Evolutionary conservation across 92 coral and sea anemone genomes (phyloP).

Genomic region (Zoanthus sociatus): DNA sequence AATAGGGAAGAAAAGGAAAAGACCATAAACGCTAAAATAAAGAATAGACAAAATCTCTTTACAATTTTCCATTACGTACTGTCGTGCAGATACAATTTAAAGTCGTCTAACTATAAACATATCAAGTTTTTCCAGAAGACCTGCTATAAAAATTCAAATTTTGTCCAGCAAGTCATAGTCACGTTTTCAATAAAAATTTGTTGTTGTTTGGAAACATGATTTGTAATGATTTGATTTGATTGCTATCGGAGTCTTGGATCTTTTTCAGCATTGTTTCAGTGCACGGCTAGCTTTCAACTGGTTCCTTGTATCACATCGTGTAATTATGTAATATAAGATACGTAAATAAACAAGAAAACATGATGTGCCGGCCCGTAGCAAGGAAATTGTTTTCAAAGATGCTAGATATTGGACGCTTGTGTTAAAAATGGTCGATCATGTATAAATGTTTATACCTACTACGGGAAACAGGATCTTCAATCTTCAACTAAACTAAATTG

Average conservation of each 20-base stretch:
- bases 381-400: not conserved
- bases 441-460: not conserved
- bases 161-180: not conserved
- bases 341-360: not conserved
- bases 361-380: not conserved
- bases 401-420: not conserved
- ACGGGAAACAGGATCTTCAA: not conserved
- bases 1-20: not conserved
- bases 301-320: not conserved
- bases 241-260: not conserved
- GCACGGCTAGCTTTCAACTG: slow-evolving; percentile 4
- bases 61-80: not conserved
- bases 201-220: not conserved
- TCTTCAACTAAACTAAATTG: not conserved
- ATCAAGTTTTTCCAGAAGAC: not conserved
- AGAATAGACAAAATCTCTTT: not conserved
- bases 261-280: slow-evolving; percentile 33
- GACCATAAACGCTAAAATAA: not conserved
- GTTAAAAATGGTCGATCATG: not conserved
- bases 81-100: not conserved
- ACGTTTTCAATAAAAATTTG: not conserved
- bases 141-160: not conserved
- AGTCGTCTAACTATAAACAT: not conserved
- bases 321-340: not conserved
- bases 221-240: not conserved